Conservation (phyloP, 2,797 vertebrate genomes). For the Steatocranus sp. region DNA sequence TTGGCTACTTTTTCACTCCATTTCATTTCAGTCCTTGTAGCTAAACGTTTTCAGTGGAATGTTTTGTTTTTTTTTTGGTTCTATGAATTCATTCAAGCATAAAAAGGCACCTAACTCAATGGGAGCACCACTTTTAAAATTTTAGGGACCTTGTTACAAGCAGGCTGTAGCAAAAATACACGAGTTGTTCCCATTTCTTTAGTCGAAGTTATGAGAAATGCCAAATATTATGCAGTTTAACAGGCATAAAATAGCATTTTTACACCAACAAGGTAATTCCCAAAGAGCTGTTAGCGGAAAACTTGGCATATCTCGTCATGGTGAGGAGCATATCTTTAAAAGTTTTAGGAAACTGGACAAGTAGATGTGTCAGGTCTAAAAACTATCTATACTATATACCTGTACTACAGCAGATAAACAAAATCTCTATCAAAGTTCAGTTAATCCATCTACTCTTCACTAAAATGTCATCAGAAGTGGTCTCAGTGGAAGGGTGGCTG, state of each 20-base stretch:
- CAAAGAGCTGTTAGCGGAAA: not conserved
- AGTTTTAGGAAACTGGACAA: not conserved
- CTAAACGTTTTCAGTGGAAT: not conserved
- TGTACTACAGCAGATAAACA: not conserved
- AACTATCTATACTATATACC: not conserved
- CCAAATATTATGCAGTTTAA: not conserved
- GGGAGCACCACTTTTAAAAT: not conserved
- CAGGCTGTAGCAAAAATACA: not conserved
- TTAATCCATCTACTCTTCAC: not conserved
- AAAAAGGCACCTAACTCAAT: not conserved
- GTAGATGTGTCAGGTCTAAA: not conserved
- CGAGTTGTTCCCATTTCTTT: not conserved
- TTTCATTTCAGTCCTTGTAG: not conserved
- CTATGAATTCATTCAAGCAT: not conserved
- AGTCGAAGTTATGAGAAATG: not conserved
- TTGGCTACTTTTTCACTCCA: not conserved
- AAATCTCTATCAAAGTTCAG: not conserved
- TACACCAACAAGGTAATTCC: not conserved
- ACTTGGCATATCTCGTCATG: not conserved
- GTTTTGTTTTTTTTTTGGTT: accelerated
- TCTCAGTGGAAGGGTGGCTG: not conserved
- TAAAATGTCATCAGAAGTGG: not conserved
- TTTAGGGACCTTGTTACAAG: not conserved
- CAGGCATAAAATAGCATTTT: not conserved
- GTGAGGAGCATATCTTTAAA: not conserved